Base-by-base conservation (phyloP, 2,888 invertebrate species). In the Drosophila tanythrix region DNA sequence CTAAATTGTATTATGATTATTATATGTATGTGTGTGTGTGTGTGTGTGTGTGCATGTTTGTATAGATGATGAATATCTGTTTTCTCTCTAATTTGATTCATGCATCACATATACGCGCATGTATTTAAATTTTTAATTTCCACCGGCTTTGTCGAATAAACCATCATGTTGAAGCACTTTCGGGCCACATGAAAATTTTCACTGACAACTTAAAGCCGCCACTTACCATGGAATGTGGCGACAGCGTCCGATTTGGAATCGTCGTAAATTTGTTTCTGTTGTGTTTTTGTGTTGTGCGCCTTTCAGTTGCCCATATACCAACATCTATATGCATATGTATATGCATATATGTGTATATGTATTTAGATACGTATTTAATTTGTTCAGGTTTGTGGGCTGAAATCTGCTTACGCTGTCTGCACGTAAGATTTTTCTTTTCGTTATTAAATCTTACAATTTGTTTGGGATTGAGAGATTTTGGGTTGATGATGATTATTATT, bases 91-190 rank as follows among this genome's bases (percentile, higher is more conserved):
- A 40, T 51, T 52, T 53, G 43, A 66, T 71, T 65, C 35, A 53
- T 60, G 57, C 36, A 46, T 29, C 58, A 13, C 55, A 53, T 38
- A 21, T 25, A 27, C 3, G 35, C 56, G 36, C 52, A 40, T 64
- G 33, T 52, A 81, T 81, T 86, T 70, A 71, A 81, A 72, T 70
- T 74, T 74, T 83, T 63, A 74, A 87, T 83, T 89, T 89, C 79
- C 46, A n/a, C 63, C 52, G 64, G 58, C 65, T 71, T 74, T 87
- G 65, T 77, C 84, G 74, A 83, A 83, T 89, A 87, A 83, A 83
- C 83, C 87, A 43, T 83, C 70, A 63, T 75, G 89, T 75, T 87
- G 78, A 87, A 89, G 82, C 89, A 84, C 87, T 83, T 89, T 75
- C 76, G 76, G 73, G 58, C 72, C 56, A 60, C 48, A 67, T 43